These are phyloP conservation scores for Fulica atra DNA, from an alignment of 2,113 vertebrate species.

Conservation along the genomic window DNA sequence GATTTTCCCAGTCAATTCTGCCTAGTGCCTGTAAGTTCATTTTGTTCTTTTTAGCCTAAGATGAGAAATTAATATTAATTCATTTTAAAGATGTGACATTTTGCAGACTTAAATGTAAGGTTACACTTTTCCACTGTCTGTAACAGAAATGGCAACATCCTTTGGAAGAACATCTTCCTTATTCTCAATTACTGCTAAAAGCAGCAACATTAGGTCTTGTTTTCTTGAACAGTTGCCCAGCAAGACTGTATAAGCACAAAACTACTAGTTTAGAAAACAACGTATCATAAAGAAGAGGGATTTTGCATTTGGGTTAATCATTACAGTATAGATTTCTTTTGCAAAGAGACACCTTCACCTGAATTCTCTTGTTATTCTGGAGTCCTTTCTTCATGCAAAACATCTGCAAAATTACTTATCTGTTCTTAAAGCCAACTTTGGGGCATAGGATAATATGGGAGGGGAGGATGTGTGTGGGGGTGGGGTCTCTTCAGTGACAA, in stretches of 20 bases:
- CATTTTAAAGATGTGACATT: background rate
- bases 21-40: background rate
- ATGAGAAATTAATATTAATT: background rate
- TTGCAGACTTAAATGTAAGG: background rate
- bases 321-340: background rate
- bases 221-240: constrained; percentile 27
- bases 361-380: background rate
- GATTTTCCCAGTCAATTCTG: background rate
- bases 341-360: constrained; percentile 33
- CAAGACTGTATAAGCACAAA: background rate
- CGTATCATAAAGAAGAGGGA: background rate
- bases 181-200: background rate
- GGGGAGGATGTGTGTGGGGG: no score
- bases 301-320: constrained; percentile 4
- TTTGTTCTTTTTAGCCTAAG: background rate
- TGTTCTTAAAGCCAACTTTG: background rate
- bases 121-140: background rate
- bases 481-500: background rate
- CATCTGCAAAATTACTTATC: constrained; percentile 29
- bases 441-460: background rate
- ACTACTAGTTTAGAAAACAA: background rate
- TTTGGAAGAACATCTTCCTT: background rate
- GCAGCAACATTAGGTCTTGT: background rate
- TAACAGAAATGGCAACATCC: background rate
- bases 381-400: background rate